Evolutionary conservation across 2,113 vertebrate genomes (phyloP), one percentile per base, ranked within the genome.

Genomic region (Apteryx owenii): DNA sequence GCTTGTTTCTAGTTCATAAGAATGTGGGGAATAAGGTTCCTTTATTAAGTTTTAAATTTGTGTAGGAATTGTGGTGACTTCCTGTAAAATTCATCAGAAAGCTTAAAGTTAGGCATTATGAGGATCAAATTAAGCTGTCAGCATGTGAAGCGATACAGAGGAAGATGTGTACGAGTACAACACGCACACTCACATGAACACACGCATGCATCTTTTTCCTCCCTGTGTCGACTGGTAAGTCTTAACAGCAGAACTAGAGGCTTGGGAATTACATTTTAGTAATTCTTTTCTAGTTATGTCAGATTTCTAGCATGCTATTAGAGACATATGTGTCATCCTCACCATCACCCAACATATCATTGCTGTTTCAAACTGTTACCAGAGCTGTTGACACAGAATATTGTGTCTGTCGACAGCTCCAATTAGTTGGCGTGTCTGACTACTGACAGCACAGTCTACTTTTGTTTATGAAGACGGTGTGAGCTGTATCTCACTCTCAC

Each of bases 331-430:
- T 98, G 98, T 98, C 98, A 98, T 97, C 98, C 96, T 97, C 96
- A 98, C 97, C 98, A 98, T 98, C 98, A 98, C 96, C 98, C 98
- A 98, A 98, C 98, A 97, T 98, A 98, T 98, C 98, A 98, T 98
- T 98, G 98, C 98, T 98, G 97, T 98, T 98, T 98, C 98, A 98
- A 98, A 98, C 98, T 98, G 98, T 98, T 98, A 98, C 98, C 96
- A 97, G 98, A 97, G 97, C 98, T 98, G 98, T 98, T 98, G 98
- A 98, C 98, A 98, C 97, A 98, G 98, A 98, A 98, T 98, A 98
- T 98, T 98, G 98, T 98, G 98, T 98, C 98, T 98, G 98, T 98
- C 98, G 98, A 98, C 98, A 98, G 98, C 98, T 98, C 98, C 98
- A 98, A 98, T 98, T 98, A 98, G 98, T 98, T 98, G 98, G 97